Base-by-base conservation (phyloP, 1,140 invertebrate species). In the Plodia interpunctella region DNA sequence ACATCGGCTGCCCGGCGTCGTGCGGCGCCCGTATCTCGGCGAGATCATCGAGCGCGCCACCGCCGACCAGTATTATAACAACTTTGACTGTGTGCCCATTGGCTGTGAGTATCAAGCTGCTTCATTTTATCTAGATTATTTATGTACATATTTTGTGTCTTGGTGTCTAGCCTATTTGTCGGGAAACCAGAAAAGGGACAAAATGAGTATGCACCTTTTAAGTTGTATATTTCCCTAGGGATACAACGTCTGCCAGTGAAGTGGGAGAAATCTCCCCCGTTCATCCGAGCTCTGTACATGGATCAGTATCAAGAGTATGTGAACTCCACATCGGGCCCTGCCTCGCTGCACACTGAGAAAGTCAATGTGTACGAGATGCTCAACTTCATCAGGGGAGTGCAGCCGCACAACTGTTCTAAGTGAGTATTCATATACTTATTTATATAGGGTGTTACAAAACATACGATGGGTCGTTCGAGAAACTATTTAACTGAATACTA, bases 41-140 rank as follows among this genome's bases (percentile, higher is more conserved):
- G 96, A 98, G 91, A 94, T 98, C 57, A 91, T 99, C 17, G 98
- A 99, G 88, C 91, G 97, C 69, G 96, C 98, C 0, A 97, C 97
- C 0, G 92, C 94, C 44, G 95, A 97, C 77, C 96, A 99, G 81
- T 99, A 98, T 84, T 94, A 96, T 65, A 96, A 96, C 80, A 95
- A 95, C 72, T 99, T 98, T 87, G 94, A 98, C 78, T 99, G 98
- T 78, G 80, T 94, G 2, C 94, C 94, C 75, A 98, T 98, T 78
- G 97, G 96, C 87, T 98, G 98, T 98, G 92, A 92, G 94, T n/a
- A n/a, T n/a, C n/a, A n/a, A n/a, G n/a, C n/a, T n/a, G n/a, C n/a
- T n/a, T n/a, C n/a, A n/a, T n/a, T n/a, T n/a, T n/a, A n/a, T n/a
- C n/a, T n/a, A n/a, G n/a, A n/a, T n/a, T n/a, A n/a, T n/a, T n/a